These are phyloP conservation scores for Dipodomys spectabilis DNA, from an alignment of 2,113 vertebrate species.

Conservation along the genomic window DNA sequence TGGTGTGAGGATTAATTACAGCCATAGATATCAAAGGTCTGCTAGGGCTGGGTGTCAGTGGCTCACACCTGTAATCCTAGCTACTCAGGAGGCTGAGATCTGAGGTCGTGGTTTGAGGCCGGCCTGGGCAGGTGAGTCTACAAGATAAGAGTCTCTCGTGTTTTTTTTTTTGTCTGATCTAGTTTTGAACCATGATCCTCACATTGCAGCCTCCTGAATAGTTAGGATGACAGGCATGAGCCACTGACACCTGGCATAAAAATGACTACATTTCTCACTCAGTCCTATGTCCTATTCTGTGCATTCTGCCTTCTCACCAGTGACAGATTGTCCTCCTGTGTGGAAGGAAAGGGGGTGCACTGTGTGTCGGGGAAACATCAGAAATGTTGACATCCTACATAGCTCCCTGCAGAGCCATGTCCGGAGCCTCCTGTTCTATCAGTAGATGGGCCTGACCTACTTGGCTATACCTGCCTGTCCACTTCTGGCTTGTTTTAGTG, in stretches of 20 bases:
- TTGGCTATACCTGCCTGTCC: background rate
- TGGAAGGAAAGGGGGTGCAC: background rate
- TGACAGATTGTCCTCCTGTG: background rate
- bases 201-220: too few species aligned
- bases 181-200: too few species aligned
- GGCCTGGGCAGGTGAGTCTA: too few species aligned
- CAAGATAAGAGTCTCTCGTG: too few species aligned
- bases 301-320: background rate
- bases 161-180: too few species aligned
- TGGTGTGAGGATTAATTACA: background rate
- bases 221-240: too few species aligned
- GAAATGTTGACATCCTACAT: constrained; percentile 1
- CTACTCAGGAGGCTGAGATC: too few species aligned
- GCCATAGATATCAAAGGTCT: background rate
- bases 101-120: too few species aligned
- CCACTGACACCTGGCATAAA: background rate
- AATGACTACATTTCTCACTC: background rate
- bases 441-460: background rate
- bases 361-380: background rate
- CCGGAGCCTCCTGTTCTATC: background rate
- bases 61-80: too few species aligned
- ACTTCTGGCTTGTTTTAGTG: too few species aligned
- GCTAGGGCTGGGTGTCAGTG: too few species aligned
- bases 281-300: background rate
- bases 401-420: background rate